Evolutionary conservation across 1,140 invertebrate genomes (phyloP), one percentile per base, ranked within the genome.

Genomic region (Mya arenaria): DNA sequence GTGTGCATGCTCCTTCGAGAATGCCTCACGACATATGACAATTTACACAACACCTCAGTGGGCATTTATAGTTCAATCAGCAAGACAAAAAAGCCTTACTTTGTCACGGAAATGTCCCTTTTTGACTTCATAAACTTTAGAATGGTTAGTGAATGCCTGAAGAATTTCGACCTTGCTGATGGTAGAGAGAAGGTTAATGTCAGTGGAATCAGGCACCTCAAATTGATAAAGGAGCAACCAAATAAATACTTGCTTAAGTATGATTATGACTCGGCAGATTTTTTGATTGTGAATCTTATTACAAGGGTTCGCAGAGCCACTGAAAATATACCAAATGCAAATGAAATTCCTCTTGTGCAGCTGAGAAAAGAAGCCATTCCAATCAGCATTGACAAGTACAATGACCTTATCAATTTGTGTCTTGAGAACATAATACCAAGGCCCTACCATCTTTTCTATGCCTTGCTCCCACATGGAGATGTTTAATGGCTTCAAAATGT

Each of bases 1-100:
- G n/a, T 19, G 32, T 75, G 23, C 58, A 75, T 75, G 36, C 56
- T 63, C 28, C 56, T 17, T 74, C 10, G 73, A 75, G 52, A 63
- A n/a, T 28, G 60, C 39, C 25, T 34, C 30, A 62, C n/a, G 60
- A 62, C 19, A 62, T 19, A 62, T 62, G 17, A 23, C 60, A 30
- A 34, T 62, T 23, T 62, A 34, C 60, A 62, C 60, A 62, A 62
- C 60, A 23, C 19, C 60, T 34, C 60, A 62, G 60, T 62, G 60
- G 60, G n/a, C 60, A 62, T 19, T 28, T 30, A 28, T 62, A 23
- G 32, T 62, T 62, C 60, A 28, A 62, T 23, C 32, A 34, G 60
- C 60, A 23, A 62, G 60, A 2, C 15, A 62, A 28, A 4, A 62
- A 19, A 34, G 19, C 60, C 60, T 23, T 62, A 62, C 60, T 23